These are phyloP conservation scores for Lucilia cuprina DNA, from an alignment of 1,140 invertebrate genomes.

Conservation along the genomic window DNA sequence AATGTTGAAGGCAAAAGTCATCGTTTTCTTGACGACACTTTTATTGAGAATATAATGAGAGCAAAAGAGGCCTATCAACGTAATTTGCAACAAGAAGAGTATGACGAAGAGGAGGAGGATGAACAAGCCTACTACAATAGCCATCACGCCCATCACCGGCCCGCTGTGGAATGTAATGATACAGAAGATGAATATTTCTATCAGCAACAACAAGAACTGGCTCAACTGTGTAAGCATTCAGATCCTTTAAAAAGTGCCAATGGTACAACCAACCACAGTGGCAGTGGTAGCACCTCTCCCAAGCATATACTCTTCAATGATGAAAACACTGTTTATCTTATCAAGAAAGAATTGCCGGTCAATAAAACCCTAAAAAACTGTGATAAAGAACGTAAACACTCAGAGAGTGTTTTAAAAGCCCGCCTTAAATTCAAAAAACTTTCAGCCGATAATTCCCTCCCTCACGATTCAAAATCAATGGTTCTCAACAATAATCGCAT, in stretches of 20 bases:
- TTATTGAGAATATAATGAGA: conserved; percentile 53
- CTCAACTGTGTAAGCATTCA: background rate
- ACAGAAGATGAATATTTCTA: conserved; percentile 25
- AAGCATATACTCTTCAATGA: conserved; percentile 59
- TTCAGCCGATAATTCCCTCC: conserved; percentile 39
- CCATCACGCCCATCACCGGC: background rate
- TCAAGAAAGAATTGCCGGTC: conserved; percentile 57
- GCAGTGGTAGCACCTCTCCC: background rate
- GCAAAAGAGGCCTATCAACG: conserved; percentile 33
- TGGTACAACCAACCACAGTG: background rate
- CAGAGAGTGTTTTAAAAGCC: conserved; percentile 43
- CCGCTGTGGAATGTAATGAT: background rate
- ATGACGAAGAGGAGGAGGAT: background rate
- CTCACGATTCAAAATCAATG: conserved; percentile 42
- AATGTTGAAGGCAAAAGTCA: background rate
- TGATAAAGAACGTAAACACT: conserved; percentile 35
- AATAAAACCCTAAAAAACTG: conserved; percentile 30
- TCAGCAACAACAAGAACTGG: background rate
- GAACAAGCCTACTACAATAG: background rate
- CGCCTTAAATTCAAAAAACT: conserved; percentile 56
- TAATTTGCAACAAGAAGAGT: conserved; percentile 3
- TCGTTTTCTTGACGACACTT: conserved; percentile 58
- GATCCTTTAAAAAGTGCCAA: background rate
- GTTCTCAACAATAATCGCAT: conserved; percentile 43
- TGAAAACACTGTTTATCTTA: conserved; percentile 58